Percentiles rank a stretch among this genome's conserved stretches.
phyloP scores from a whole-genome alignment of 2,888 invertebrate species.

The Trichogramma dendrolimi region DNA sequence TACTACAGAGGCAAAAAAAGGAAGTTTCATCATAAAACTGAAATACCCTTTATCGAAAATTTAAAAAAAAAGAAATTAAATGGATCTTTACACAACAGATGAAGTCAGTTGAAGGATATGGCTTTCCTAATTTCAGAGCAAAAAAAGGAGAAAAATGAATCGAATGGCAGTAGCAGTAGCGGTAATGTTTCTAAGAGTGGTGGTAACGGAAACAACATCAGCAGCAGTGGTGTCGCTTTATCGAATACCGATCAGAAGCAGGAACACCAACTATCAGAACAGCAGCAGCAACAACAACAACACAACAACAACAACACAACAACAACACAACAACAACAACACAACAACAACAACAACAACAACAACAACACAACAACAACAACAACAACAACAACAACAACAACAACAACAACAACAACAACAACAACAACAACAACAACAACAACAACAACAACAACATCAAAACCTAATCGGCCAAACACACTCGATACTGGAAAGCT shows the following conservation, averaged over 20 bases:
- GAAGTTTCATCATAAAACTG: too few species aligned
- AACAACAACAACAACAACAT: constrained; percentile 32
- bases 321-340: constrained; percentile 36
- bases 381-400: constrained; percentile 22
- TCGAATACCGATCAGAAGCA: constrained; percentile 55
- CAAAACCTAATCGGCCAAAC: constrained; percentile 73
- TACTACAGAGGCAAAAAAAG: too few species aligned
- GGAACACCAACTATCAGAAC: background rate
- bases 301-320: too few species aligned
- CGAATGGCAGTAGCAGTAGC: constrained; percentile 35
- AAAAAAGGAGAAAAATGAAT: constrained; percentile 88
- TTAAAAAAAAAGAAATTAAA: too few species aligned
- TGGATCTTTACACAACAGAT: too few species aligned
- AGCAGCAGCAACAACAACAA: constrained; percentile 50
- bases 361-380: constrained; percentile 39
- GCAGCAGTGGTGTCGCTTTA: constrained; percentile 61
- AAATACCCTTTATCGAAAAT: too few species aligned
- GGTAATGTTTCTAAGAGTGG: background rate
- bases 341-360: constrained; percentile 35
- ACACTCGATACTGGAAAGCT: constrained; percentile 61
- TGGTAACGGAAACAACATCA: constrained; percentile 52
- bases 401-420: constrained; percentile 22
- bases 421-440: constrained; percentile 36
- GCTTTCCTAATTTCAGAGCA: constrained; percentile 65
- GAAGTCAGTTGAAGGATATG: background rate